Conservation (phyloP, 2,797 vertebrate genomes). For the Pristis pectinata region DNA sequence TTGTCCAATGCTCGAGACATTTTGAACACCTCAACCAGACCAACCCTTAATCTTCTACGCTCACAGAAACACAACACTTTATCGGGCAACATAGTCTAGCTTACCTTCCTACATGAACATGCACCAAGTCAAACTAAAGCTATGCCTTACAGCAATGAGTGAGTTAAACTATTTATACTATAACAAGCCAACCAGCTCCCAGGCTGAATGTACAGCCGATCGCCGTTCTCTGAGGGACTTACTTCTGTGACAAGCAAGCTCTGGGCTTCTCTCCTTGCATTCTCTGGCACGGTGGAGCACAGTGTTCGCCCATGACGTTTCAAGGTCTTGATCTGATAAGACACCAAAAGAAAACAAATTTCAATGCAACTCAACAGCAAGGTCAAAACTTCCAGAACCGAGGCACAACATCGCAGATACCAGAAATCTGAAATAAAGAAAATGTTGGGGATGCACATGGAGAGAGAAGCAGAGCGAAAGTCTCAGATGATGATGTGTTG, state of each 20-base stretch:
- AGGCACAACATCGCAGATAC: too few species aligned
- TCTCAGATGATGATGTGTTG: too few species aligned
- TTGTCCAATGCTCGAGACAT: background rate
- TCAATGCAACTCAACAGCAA: background rate
- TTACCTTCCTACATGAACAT: too few species aligned
- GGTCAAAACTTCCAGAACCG: background rate
- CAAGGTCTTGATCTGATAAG: constrained; percentile 73
- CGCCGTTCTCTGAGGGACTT: constrained; percentile 46
- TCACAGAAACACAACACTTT: too few species aligned
- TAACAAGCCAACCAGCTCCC: background rate
- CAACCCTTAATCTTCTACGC: background rate
- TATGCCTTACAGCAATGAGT: background rate
- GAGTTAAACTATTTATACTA: background rate
- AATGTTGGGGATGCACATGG: too few species aligned
- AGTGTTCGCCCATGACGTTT: constrained; percentile 77
- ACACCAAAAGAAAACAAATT: constrained; percentile 39
- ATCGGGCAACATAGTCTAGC: too few species aligned
- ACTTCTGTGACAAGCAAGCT: constrained; percentile 94
- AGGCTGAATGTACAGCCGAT: background rate
- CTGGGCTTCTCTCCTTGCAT: constrained; percentile 80
- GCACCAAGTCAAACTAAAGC: background rate
- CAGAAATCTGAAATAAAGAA: too few species aligned
- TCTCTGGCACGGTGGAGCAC: constrained; percentile 78
- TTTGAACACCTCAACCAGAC: background rate
- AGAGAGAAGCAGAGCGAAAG: too few species aligned